Evolutionary conservation across 2,888 invertebrate species (phyloP), one percentile per base, ranked within the genome.

Genomic region (Gastrophysa polygoni): DNA sequence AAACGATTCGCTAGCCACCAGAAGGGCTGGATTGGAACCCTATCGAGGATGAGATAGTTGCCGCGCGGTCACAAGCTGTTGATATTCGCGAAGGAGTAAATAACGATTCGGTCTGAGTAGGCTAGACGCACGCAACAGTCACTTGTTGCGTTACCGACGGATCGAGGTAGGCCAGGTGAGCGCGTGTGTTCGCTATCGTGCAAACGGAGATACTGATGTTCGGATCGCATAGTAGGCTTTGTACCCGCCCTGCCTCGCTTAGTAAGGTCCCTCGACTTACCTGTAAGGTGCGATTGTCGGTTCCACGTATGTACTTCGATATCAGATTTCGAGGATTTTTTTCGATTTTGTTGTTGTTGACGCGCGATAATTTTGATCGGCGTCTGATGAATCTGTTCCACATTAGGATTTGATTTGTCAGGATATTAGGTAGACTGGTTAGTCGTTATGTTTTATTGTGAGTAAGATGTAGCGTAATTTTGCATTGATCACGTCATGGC

Each of bases 201-300:
- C 69, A 69, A 74, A 70, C 73, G 69, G 68, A 72, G 69, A 72
- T 72, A 77, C 77, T 75, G 75, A 74, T 72, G 73, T 73, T 70
- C 69, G 72, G 56, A 38, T 59, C 63, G 59, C 71, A 72, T 70
- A 68, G 75, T 75, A 72, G 74, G 75, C 73, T 71, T 69, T 72
- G 69, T 73, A 74, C 73, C 72, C 72, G 74, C 75, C 72, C 74
- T 77, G 71, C 72, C 76, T 75, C 71, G 70, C 73, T 38, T 63
- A 67, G 68, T 66, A 68, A 69, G 71, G 70, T 66, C 61, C 68
- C 65, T 62, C 57, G 59, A 68, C 71, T 71, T 75, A 73, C 73
- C 72, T 73, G 69, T 66, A 64, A 70, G 71, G 71, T 72, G 71
- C 71, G 71, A 68, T 70, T 68, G 38, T 38, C 58, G 50, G 55